Percentiles rank a stretch among this genome's conserved stretches.
Conservation (phyloP, 2,797 vertebrate genomes). For the Semotilus atromaculatus region DNA sequence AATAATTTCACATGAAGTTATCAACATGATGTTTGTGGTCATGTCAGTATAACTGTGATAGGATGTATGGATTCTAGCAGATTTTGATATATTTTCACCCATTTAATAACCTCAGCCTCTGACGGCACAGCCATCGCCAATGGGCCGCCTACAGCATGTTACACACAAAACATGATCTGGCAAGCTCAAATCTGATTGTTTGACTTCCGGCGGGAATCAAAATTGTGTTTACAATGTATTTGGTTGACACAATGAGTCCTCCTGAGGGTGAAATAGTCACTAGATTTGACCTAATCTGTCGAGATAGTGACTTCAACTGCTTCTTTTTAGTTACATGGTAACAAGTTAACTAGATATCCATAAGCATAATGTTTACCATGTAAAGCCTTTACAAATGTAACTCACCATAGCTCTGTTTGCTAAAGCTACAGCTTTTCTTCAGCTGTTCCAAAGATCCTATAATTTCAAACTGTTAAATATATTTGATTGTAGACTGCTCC, state of each 20-base stretch:
- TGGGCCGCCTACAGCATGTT: not conserved
- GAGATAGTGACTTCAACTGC: not conserved
- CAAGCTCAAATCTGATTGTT: constrained; percentile 6
- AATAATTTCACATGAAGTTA: not conserved
- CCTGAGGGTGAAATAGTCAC: not conserved
- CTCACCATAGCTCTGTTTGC: not conserved
- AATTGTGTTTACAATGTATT: constrained; percentile 7
- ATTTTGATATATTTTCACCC: not conserved
- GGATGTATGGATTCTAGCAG: not conserved
- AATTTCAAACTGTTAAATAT: not conserved
- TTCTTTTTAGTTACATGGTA: not conserved
- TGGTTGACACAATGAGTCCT: constrained; percentile 5
- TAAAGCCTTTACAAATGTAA: not conserved
- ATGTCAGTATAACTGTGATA: not conserved
- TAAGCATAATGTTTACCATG: not conserved
- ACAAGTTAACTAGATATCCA: not conserved
- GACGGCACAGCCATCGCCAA: not conserved
- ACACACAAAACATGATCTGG: not conserved
- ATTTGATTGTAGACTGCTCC: not conserved
- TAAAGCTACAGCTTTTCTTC: not conserved
- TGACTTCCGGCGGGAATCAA: not conserved
- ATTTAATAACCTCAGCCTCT: not conserved
- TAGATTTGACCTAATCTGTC: not conserved
- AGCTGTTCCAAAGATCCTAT: not conserved
- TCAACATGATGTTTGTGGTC: not conserved